Evolutionary conservation across 1,140 invertebrate genomes (phyloP), one percentile per base, ranked within the genome.

Genomic region (Brachionus plicatilis): DNA sequence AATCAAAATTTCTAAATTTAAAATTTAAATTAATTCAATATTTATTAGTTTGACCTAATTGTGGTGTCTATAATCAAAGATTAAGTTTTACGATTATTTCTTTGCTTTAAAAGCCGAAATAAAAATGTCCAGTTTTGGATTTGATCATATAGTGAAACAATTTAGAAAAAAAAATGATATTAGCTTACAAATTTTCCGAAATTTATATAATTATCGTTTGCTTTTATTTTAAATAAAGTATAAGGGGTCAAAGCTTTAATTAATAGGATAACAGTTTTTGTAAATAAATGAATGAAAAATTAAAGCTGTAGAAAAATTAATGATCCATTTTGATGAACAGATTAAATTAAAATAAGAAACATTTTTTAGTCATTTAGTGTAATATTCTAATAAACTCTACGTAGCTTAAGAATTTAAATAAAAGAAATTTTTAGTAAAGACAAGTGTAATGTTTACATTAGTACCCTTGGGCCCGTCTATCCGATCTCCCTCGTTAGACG

Each of bases 1-100:
- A 76, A 76, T 76, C 72, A 76, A 76, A 76, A 17, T 37, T n/a
- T 37, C 12, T n/a, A 72, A 72, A 41, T 72, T 72, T 72, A 41
- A 72, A 72, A 72, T 76, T 76, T 27, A 50, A 75, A 75, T 75
- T 75, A 75, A 37, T 76, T 76, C 17, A 50, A 72, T 50, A 76
- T 76, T 76, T 76, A 76, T 50, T 47, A 76, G 41, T 24, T 76
- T 76, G 72, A 76, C 72, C 72, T 47, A 76, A 50, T 29, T 76
- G 43, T 76, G 6, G 47, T 27, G 20, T 76, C 27, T 76, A 0
- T 50, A 17, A 37, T 50, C 45, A 14, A 76, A 20, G 37, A 75
- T 75, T 45, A 75, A 75, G 7, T 43, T 75, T 72, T 72, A 43
- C 24, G 29, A 72, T 43, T 41, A 72, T 72, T 72, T 72, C 33